Conservation (phyloP, 2,888 invertebrate genomes). For the Mythimna pallens region DNA sequence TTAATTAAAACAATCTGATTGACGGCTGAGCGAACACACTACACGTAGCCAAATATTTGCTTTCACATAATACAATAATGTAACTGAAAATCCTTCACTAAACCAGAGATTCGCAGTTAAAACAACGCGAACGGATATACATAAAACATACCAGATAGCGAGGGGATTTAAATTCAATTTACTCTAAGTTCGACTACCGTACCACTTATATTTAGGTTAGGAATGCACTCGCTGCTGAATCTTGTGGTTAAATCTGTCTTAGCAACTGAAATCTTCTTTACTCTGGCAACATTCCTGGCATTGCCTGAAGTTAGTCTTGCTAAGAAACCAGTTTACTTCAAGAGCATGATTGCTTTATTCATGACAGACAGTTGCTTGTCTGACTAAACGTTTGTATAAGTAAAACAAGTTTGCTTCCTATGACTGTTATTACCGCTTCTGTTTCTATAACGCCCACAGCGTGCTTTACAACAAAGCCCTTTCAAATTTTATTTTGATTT, state of each 20-base stretch:
- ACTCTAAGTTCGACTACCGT: slow-evolving; percentile 54
- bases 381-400: neutral
- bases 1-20: neutral
- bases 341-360: slow-evolving; percentile 26
- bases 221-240: slow-evolving; percentile 48
- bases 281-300: slow-evolving; percentile 13
- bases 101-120: slow-evolving; percentile 42
- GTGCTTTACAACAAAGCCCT: too few species aligned
- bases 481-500: neutral
- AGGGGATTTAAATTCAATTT: slow-evolving; percentile 63
- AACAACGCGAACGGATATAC: slow-evolving; percentile 58
- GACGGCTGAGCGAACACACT: neutral
- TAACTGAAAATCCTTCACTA: slow-evolving; percentile 38
- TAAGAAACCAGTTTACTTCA: slow-evolving; percentile 21
- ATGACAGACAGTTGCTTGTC: neutral
- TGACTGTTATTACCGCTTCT: neutral
- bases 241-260: slow-evolving; percentile 49
- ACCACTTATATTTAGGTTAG: slow-evolving; percentile 56
- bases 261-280: slow-evolving; percentile 36
- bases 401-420: neutral
- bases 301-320: slow-evolving; percentile 14
- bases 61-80: slow-evolving; percentile 18
- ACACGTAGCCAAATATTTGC: slow-evolving; percentile 17
- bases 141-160: slow-evolving; percentile 55
- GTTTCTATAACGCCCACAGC: neutral